Evolutionary conservation across 2,113 vertebrate species (phyloP), one percentile per base, ranked within the genome.

Genomic region (Cricetomys ansorgei): DNA sequence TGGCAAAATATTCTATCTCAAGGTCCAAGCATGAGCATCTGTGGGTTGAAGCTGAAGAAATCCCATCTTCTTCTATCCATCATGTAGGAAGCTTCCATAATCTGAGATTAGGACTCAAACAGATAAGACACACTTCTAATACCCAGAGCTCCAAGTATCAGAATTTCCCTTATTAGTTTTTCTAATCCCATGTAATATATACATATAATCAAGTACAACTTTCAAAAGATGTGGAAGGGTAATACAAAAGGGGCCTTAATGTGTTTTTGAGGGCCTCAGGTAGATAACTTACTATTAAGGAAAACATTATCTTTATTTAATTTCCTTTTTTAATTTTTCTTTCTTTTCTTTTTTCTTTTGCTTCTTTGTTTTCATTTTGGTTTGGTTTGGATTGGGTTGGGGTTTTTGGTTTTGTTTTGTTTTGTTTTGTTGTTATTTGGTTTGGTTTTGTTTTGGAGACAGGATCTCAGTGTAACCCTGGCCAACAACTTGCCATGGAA

Each of bases 251-350:
- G 6, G 4, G 2, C 11, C 13, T 7, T 23, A 4, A 15, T 64
- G 81, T 29, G 79, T 69, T 81, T 89, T 85, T 0, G 0, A 94
- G 69, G 48, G 5, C 1, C 15, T 86, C 50, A 2, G 3, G 48
- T 94, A 87, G 31, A 70, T 69, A 77, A 73, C 72, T 83, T 21
- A 48, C 27, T 43, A 31, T 59, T 89, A 45, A 73, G 59, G 65
- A 59, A 92, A 92, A 53, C 55, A 53, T 9, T 43, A 17, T 86
- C 48, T 80, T 94, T 62, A 37, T 59, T 94, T 75, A 55, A 53
- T 57, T 43, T 67, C 40, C 12, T 88, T 45, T 23, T 16, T 92
- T 43, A 43, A n/a, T n/a, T n/a, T n/a, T 43, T 62, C n/a, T 81
- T 57, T 57, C 1, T 25, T 76, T 45, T 8, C 25, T n/a, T 7